Base-by-base conservation (phyloP, 2,888 invertebrate genomes). In the Cephus pulcher region DNA sequence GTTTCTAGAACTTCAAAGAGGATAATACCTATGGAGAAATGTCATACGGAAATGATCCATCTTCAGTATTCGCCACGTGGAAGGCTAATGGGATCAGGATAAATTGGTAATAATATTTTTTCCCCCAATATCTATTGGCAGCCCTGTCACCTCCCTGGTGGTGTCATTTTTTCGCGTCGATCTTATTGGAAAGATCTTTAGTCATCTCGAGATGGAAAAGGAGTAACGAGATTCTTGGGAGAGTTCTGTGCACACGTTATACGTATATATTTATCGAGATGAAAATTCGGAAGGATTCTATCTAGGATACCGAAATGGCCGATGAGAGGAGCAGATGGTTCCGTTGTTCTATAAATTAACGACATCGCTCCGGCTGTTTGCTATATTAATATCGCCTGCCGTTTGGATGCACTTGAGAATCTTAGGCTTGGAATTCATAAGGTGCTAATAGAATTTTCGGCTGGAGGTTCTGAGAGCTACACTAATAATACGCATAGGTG, bases 391-490 rank as follows among this genome's bases (percentile, higher is more conserved):
- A 74, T 74, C 30, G 37, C 15, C 74, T 30, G 74, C 30, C 11
- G 34, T 30, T 30, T 12, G 30, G 74, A 74, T 30, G 74, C 74
- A 74, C 74, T 33, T 6, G 23, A 74, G 37, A 74, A 56, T 56
- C 56, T 35, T 35, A 34, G 30, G 74, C 34, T 34, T 33, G 23
- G 74, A 74, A 74, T 74, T 32, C 74, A 74, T 74, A 74, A 74
- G 74, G 74, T 74, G 74, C 74, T 74, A 74, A 74, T 74, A 74
- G 71, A 74, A 74, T 35, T 35, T 74, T 71, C 34, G 37, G 74
- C 15, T 74, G 23, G 12, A 30, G 35, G 74, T 33, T 35, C 74
- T 30, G 12, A 74, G 34, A 56, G 56, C 56, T 23, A 56, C 56
- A 56, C 37, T 30, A 74, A 32, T 34, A 74, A 74, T 35, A 35